Evolutionary conservation across 2,888 invertebrate species (phyloP), one percentile per base, ranked within the genome.

Genomic region (Lasioglossum figueresi): DNA sequence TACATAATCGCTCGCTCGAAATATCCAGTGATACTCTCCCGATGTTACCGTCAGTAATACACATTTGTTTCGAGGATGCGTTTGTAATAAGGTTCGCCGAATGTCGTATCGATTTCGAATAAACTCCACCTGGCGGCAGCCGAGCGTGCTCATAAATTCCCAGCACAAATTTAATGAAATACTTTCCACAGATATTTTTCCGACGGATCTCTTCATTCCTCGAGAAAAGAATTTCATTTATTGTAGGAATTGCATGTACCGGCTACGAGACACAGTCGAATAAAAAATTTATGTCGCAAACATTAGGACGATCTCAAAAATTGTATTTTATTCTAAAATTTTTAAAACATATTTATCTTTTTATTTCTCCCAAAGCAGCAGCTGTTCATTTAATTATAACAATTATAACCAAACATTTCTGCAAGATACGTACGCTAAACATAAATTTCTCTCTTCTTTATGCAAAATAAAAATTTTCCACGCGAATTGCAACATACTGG

Each of bases 101-200:
- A 68, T 73, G 66, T 31, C 45, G 37, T 83, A 83, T 83, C 40
- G 83, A 84, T 84, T 83, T 76, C 56, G 37, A 79, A 48, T 73
- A 79, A 79, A 84, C 66, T 72, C 68, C 76, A 76, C 45, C 79
- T 34, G 79, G 19, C 48, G 79, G 72, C 45, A 10, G 12, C 27
- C 66, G 14, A 76, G 40, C 66, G 63, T n/a, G 72, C 31, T 66
- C 72, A 19, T 83, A 83, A 84, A 84, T 84, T 63, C 45, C 19
- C 34, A 14, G 5, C 27, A 31, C 27, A 72, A 79, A 56, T 84
- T 79, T 79, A 83, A 84, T 79, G 79, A 84, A 83, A 76, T 76
- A 83, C 56, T 66, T 68, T 40, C 72, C 14, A 14, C 23, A 34
- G 66, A 27, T 45, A 74, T 59, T n/a, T 71, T 59, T 23, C 31